A percentile compares a stretch with the other conserved stretches of the same genome.
Conservation (phyloP, 2,888 invertebrate species). For the Eupithecia subfuscata region DNA sequence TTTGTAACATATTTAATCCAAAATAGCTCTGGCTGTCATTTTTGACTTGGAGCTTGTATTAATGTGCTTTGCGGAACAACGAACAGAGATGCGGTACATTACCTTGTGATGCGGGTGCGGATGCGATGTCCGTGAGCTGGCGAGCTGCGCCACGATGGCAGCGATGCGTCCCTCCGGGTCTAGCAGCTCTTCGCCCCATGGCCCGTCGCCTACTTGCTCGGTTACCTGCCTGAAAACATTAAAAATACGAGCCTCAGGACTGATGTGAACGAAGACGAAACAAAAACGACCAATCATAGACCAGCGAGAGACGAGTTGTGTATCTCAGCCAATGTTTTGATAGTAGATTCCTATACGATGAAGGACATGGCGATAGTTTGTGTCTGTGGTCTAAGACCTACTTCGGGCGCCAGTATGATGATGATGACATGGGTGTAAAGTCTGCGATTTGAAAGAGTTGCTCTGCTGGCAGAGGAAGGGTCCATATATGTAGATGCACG, state of each 20-base stretch:
- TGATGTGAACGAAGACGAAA: background rate
- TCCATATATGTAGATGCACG: no score
- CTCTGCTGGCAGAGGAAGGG: no score
- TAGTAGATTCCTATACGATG: background rate
- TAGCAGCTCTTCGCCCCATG: constrained; percentile 73
- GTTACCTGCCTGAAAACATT: constrained; percentile 63
- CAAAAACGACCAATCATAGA: background rate
- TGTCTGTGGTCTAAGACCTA: no score
- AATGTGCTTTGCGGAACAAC: background rate
- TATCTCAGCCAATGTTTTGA: background rate
- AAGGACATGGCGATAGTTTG: background rate
- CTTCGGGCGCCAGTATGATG: no score
- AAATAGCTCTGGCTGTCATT: background rate
- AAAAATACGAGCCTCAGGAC: background rate
- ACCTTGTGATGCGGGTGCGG: constrained; percentile 67
- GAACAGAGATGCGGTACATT: background rate
- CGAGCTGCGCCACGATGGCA: constrained; percentile 72
- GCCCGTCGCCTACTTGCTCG: constrained; percentile 67
- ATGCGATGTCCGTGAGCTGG: constrained; percentile 55
- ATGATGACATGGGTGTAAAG: no score
- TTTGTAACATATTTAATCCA: background rate
- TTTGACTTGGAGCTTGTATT: background rate
- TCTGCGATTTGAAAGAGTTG: no score
- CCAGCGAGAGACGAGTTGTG: background rate
- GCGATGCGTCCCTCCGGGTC: constrained; percentile 69